Evolutionary conservation across 1,140 invertebrate genomes (phyloP).

Genomic region (Drosophila pachea): DNA sequence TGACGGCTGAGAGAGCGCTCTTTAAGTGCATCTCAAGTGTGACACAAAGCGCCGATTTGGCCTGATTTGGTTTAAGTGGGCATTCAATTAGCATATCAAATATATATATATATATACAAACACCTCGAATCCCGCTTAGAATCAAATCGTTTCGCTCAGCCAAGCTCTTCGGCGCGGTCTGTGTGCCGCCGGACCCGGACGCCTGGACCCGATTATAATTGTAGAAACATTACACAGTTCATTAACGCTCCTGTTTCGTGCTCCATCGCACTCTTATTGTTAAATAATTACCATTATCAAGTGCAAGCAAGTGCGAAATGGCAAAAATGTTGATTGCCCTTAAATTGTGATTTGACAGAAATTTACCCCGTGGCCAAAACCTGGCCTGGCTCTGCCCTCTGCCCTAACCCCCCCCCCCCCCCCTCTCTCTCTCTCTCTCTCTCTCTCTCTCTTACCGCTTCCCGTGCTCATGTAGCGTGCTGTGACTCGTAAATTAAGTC

Average conservation of each 20-base stretch:
- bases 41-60: slow-evolving; percentile 54
- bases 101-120: slow-evolving; percentile 14
- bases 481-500: slow-evolving; percentile 40
- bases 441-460: not conserved
- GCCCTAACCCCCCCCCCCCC: not conserved
- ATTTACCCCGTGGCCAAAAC: slow-evolving; percentile 2
- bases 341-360: slow-evolving; percentile 61
- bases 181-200: too few relatives aligned
- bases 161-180: too few relatives aligned
- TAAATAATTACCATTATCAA: slow-evolving; percentile 71
- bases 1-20: slow-evolving; percentile 36
- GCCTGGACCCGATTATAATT: slow-evolving; percentile 14
- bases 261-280: slow-evolving; percentile 66
- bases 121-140: not conserved
- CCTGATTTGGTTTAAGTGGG: slow-evolving; percentile 53
- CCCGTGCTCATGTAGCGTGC: too few relatives aligned
- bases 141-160: slow-evolving; percentile 2
- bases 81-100: slow-evolving; percentile 67
- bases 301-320: slow-evolving; percentile 65
- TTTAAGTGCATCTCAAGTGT: slow-evolving; percentile 57
- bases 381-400: not conserved
- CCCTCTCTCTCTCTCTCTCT: not conserved
- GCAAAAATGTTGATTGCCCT: slow-evolving; percentile 60
- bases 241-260: slow-evolving; percentile 56
- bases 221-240: slow-evolving; percentile 64